Base-by-base conservation (phyloP, 2,113 vertebrate genomes). In the Oreochromis niloticus region DNA sequence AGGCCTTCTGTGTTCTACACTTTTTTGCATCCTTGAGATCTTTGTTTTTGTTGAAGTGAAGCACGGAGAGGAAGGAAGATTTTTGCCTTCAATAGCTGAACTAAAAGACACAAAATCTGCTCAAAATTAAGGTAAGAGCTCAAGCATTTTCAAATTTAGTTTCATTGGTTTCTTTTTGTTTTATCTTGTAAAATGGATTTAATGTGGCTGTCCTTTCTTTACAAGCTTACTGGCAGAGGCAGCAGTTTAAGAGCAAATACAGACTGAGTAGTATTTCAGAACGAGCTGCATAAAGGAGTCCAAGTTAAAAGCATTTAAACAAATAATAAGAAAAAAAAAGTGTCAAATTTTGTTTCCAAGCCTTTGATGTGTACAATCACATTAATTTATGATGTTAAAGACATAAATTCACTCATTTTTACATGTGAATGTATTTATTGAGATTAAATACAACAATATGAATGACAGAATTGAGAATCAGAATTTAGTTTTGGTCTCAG, bases 121-220 rank as follows among this genome's bases (percentile, higher is more conserved):
- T 75, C 6, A 32, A 50, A 85, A 34, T 61, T 27, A 55, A 83
- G 92, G 94, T 95, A 91, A 91, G 89, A 73, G 22, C 9, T 86
- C 5, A 83, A 56, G 13, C 1, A 3, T 22, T 2, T 9, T 50
- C 3, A 61, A 39, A 52, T 57, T 6, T 16, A 39, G 32, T 80
- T 78, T 61, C 16, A 43, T 50, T 7, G 2, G 34, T 66, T 66
- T 66, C 4, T 66, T 66, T 66, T 66, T 66, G 17, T 66, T 66
- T 66, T 66, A 1, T 39, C 19, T 66, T 66, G 61, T 66, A 22
- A 39, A 66, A 9, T 83, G n/a, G 39, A 78, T 32, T n/a, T 50
- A 32, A 50, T 32, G 9, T 19, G 43, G 43, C 1, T 30, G 3
- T 48, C 24, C 1, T 1, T 50, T 16, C 8, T 4, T 66, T 73